Conservation (phyloP, 2,797 vertebrate genomes). For the Coccyzus lansbergi region DNA sequence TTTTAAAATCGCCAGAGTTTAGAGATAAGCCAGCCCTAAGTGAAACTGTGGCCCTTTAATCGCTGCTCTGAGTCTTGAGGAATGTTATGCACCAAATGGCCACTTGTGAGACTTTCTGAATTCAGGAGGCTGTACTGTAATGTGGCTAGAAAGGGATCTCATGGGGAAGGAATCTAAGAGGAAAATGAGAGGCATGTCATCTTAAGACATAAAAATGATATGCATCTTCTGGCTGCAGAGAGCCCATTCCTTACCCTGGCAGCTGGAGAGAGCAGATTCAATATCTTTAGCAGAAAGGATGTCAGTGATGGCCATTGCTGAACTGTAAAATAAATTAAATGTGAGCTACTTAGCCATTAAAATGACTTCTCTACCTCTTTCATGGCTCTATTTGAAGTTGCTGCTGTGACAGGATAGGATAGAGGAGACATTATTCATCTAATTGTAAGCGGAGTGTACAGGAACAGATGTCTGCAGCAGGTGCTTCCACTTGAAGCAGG, state of each 20-base stretch:
- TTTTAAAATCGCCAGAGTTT: not conserved
- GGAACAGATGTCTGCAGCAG: conserved; percentile 68
- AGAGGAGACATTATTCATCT: conserved; percentile 25
- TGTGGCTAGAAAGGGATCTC: conserved; percentile 38
- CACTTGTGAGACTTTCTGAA: not conserved
- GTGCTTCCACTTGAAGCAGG: conserved; percentile 45
- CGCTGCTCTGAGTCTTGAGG: not conserved
- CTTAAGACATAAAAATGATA: conserved; percentile 64
- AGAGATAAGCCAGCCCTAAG: not conserved
- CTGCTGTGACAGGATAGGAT: conserved; percentile 3
- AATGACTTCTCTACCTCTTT: conserved; percentile 1
- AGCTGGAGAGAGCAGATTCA: conserved; percentile 53
- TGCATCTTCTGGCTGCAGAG: conserved; percentile 40
- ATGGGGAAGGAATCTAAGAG: conserved; percentile 38
- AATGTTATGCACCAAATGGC: not conserved
- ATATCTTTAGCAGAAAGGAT: conserved; percentile 64
- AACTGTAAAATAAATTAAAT: conserved; percentile 57
- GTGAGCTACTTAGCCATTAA: conserved; percentile 42
- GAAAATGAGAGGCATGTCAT: conserved; percentile 52
- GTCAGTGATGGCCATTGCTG: conserved; percentile 51
- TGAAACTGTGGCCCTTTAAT: not conserved
- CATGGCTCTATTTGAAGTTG: conserved; percentile 18
- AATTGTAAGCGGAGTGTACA: not conserved
- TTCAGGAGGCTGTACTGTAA: conserved; percentile 15
- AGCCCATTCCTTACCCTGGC: conserved; percentile 57